phyloP scores from a whole-genome alignment of 2,797 vertebrate species.

The Molossus alvarezi region DNA sequence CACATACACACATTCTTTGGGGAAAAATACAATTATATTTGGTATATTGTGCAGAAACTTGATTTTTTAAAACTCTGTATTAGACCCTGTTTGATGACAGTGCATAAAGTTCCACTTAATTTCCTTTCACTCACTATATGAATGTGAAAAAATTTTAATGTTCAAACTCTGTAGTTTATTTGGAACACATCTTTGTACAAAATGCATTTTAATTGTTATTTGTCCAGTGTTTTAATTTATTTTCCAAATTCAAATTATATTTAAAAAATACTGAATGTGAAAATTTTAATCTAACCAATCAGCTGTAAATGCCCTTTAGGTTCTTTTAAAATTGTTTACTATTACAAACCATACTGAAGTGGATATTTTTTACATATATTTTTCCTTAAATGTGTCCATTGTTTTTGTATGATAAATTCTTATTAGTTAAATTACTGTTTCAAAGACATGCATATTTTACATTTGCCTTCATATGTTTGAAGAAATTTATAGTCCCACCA shows the following conservation, averaged over 20 bases:
- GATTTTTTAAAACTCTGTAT: neutral
- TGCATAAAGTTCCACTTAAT: neutral
- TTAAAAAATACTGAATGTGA: neutral
- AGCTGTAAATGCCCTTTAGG: constrained; percentile 15
- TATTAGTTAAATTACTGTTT: constrained; percentile 37
- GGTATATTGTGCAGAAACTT: constrained; percentile 9
- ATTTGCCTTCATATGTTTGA: constrained; percentile 5
- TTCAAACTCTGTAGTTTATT: no score
- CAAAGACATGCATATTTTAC: neutral
- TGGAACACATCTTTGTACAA: neutral
- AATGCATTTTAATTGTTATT: constrained; percentile 8
- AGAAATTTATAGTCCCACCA: neutral
- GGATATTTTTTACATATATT: neutral
- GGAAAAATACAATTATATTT: neutral
- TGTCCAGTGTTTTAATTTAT: constrained; percentile 16
- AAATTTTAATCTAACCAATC: constrained; percentile 1
- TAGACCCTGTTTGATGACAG: neutral
- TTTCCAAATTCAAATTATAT: constrained; percentile 45
- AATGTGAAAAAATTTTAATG: neutral
- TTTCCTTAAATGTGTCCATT: neutral
- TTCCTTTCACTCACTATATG: constrained; percentile 39
- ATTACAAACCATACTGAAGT: neutral
- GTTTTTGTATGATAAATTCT: constrained; percentile 38
- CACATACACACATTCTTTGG: neutral
- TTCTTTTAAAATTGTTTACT: neutral